These are phyloP conservation scores for Amniataba percoides DNA, from an alignment of 2,797 vertebrate species.

Conservation along the genomic window DNA sequence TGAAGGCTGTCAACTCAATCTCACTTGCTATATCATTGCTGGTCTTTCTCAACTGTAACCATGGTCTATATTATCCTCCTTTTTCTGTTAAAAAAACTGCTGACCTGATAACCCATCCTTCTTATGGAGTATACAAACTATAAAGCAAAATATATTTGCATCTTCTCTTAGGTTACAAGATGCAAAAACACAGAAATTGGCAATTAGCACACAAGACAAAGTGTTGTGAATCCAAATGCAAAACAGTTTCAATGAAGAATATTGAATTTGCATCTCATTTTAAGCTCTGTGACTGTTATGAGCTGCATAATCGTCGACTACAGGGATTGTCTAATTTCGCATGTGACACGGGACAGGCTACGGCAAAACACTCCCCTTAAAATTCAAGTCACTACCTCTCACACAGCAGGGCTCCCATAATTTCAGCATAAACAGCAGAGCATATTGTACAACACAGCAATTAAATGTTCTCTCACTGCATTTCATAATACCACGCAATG, in stretches of 20 bases:
- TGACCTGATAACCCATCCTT: neutral
- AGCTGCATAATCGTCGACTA: conserved; percentile 45
- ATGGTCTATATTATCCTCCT: neutral
- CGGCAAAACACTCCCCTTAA: conserved; percentile 40
- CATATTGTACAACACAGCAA: conserved; percentile 53
- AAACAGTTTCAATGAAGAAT: conserved; percentile 41
- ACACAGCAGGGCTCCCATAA: conserved; percentile 42
- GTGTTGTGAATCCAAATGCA: conserved; percentile 29
- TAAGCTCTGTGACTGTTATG: conserved; percentile 37
- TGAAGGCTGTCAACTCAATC: too few species aligned
- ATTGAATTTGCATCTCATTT: conserved; percentile 53
- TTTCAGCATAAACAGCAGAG: conserved; percentile 50
- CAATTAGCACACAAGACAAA: conserved; percentile 30
- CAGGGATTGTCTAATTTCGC: conserved; percentile 34
- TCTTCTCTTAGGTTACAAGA: conserved; percentile 7
- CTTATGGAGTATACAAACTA: neutral
- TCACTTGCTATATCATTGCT: too few species aligned
- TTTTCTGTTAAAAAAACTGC: neutral
- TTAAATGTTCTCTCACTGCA: conserved; percentile 46
- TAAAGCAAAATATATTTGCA: neutral
- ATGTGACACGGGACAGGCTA: conserved; percentile 34
- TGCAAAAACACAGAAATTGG: conserved; percentile 19
- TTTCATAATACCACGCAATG: conserved; percentile 49
- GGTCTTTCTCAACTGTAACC: neutral
- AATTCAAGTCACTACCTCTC: conserved; percentile 56